Percentiles rank a stretch among this genome's conserved stretches.
phyloP scores from a whole-genome alignment of 2,888 invertebrate genomes.

The Sturmia bella region DNA sequence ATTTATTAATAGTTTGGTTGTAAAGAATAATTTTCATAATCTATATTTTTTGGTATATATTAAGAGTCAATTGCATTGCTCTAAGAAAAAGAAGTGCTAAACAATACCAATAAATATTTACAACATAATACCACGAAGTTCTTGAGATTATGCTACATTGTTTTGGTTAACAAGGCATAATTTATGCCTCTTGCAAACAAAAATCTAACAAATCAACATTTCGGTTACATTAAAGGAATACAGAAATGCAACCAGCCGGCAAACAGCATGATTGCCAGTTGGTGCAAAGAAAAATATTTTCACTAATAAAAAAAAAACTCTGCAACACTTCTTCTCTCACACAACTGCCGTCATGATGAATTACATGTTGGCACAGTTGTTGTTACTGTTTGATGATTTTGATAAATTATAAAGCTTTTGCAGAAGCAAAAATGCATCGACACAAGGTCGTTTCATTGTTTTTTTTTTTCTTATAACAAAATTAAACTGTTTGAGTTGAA shows the following conservation, averaged over 20 bases:
- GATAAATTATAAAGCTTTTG: slow-evolving; percentile 62
- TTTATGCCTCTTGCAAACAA: slow-evolving; percentile 60
- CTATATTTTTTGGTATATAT: no score
- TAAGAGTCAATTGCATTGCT: no score
- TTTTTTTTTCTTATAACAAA: no score
- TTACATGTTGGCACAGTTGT: slow-evolving; percentile 67
- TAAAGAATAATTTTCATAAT: no score
- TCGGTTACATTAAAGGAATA: background rate
- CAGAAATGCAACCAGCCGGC: background rate
- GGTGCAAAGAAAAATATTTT: slow-evolving; percentile 22
- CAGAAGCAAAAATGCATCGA: background rate
- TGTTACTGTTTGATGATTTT: slow-evolving; percentile 68
- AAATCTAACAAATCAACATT: slow-evolving; percentile 62
- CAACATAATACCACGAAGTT: no score
- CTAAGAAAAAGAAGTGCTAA: no score
- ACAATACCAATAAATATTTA: no score
- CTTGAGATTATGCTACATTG: background rate
- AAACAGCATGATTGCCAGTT: slow-evolving; percentile 28
- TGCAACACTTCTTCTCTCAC: slow-evolving; percentile 45
- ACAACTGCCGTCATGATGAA: slow-evolving; percentile 65
- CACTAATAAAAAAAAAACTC: slow-evolving; percentile 32
- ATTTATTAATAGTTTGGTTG: no score
- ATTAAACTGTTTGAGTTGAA: no score
- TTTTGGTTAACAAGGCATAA: slow-evolving; percentile 24
- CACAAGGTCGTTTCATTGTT: background rate